These are phyloP conservation scores for Alouatta palliata DNA, from an alignment of 2,113 vertebrate species.

Conservation along the genomic window DNA sequence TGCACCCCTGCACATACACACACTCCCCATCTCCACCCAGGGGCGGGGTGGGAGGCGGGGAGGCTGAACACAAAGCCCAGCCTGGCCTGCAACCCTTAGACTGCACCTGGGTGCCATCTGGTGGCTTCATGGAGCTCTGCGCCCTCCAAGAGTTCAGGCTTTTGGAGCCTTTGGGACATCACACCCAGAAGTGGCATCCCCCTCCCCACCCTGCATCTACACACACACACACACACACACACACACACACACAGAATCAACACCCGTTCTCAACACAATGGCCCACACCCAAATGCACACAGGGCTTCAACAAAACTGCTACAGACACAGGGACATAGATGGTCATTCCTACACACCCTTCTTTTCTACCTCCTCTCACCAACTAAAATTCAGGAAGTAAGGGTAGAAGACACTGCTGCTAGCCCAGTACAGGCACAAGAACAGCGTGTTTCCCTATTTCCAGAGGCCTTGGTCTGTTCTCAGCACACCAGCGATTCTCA, in stretches of 20 bases:
- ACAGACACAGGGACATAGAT: not conserved
- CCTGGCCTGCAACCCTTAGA: not conserved
- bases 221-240: not conserved
- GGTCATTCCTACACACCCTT: not conserved
- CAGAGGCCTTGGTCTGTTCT: not conserved
- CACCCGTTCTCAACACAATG: not conserved
- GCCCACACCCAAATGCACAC: not conserved
- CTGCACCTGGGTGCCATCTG: slow-evolving; percentile 67
- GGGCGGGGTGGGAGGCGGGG: not conserved
- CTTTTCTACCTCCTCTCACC: not conserved
- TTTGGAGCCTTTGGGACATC: not conserved
- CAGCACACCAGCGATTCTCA: not conserved
- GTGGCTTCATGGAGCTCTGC: not conserved
- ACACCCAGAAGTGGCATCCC: not conserved
- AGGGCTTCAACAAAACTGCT: not conserved
- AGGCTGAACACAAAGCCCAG: slow-evolving; percentile 58
- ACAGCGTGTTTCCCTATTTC: not conserved
- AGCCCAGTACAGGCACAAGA: not conserved
- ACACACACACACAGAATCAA: not conserved
- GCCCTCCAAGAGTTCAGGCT: not conserved
- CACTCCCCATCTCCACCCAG: not conserved
- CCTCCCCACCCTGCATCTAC: not conserved
- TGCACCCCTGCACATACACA: accelerated
- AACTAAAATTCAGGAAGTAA: not conserved
- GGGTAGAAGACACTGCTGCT: not conserved